Conservation (phyloP, 2,888 invertebrate species). For the Xestia c-nigrum region DNA sequence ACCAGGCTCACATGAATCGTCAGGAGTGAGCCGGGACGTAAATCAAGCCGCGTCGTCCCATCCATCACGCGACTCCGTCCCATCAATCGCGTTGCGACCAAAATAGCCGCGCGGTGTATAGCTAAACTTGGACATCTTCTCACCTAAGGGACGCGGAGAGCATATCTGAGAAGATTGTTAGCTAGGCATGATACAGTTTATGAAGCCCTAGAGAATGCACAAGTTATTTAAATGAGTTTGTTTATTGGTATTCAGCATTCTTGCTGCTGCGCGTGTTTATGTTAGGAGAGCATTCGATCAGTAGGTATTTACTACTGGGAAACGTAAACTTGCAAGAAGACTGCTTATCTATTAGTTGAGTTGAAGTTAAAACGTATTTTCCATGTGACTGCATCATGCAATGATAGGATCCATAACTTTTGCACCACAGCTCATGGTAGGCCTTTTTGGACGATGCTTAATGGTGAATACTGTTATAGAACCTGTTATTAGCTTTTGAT, state of each 20-base stretch:
- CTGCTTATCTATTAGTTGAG: not conserved
- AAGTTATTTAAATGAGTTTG: conserved; percentile 64
- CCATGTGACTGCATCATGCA: not conserved
- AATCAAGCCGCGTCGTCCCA: conserved; percentile 84
- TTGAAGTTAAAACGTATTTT: not conserved
- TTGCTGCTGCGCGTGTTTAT: conserved; percentile 39
- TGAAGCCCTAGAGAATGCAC: conserved; percentile 63
- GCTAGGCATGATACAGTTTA: conserved; percentile 61
- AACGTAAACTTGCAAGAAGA: conserved; percentile 2
- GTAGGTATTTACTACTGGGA: conserved; percentile 9
- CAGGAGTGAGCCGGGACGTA: conserved; percentile 81
- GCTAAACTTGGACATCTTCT: conserved; percentile 77
- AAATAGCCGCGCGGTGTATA: conserved; percentile 82
- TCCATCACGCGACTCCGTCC: conserved; percentile 85
- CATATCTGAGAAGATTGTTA: conserved; percentile 59
- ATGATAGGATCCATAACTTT: not conserved
- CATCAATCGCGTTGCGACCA: conserved; percentile 84
- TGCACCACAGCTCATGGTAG: not conserved
- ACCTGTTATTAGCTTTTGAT: not conserved
- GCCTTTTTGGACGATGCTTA: not conserved
- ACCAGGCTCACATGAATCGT: conserved; percentile 81
- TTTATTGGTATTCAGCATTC: conserved; percentile 58
- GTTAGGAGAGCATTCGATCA: conserved; percentile 53
- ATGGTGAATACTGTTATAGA: not conserved
- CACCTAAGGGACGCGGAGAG: conserved; percentile 71